These are phyloP conservation scores for Tenebrosternarchus preto DNA, from an alignment of 2,113 vertebrate species.

Conservation along the genomic window DNA sequence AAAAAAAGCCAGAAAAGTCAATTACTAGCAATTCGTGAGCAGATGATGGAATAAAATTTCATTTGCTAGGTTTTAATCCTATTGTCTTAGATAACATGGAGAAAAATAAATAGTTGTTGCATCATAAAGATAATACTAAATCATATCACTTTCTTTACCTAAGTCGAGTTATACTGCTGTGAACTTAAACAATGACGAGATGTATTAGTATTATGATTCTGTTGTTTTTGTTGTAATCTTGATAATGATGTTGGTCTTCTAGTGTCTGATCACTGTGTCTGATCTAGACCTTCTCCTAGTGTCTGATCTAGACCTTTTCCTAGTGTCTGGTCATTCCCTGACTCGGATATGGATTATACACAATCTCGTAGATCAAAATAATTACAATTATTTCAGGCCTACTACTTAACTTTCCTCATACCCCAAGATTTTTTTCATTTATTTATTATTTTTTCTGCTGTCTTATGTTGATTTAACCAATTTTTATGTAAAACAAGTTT, in stretches of 20 bases:
- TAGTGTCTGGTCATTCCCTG: neutral
- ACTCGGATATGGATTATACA: neutral
- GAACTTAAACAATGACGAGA: neutral
- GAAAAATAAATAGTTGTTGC: neutral
- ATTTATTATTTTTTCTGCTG: constrained; percentile 16
- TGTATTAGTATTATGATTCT: neutral
- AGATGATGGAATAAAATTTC: neutral
- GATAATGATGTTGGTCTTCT: neutral
- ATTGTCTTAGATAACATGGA: neutral
- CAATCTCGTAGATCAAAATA: neutral
- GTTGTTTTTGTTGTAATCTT: no score
- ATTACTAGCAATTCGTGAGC: neutral
- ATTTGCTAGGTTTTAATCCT: neutral
- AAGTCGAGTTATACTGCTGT: neutral
- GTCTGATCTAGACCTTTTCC: neutral
- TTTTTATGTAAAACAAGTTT: neutral
- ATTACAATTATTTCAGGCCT: neutral
- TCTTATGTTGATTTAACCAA: constrained; percentile 7
- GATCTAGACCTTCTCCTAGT: no score
- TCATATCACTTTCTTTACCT: neutral
- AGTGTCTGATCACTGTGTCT: neutral
- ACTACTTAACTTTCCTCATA: neutral
- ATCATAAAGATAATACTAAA: neutral
- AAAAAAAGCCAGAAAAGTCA: neutral
- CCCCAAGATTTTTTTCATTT: neutral